Evolutionary conservation across 2,113 vertebrate genomes (phyloP), one percentile per base, ranked within the genome.

Genomic region (Gymnarchus niloticus): DNA sequence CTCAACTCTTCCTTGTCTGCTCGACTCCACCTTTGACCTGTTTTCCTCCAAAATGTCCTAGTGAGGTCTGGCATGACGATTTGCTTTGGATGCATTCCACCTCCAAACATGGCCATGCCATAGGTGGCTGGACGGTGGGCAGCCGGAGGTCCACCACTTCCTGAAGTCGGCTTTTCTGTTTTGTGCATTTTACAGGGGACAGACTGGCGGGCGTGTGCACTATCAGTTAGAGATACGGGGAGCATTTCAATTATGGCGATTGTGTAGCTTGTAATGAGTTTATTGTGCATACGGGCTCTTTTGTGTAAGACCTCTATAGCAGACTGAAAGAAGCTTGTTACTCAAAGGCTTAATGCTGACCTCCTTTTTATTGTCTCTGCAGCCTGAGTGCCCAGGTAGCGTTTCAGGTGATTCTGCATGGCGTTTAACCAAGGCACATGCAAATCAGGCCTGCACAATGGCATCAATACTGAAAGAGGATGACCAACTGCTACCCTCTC

Each of bases 61-160:
- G n/a, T n/a, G n/a, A n/a, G n/a, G n/a, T n/a, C 52, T 23, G 8
- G 84, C 56, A 84, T 12, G 0, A 81, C 56, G 49, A 56, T 83
- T 65, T 33, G 52, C 54, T 85, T 52, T 57, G 10, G 23, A 3
- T 81, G 56, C 87, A 87, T 90, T 90, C 89, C 89, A 87, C 88
- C 85, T 17, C 88, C 88, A 89, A 90, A 89, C 83, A 89, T 85
- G 88, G 88, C 86, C 87, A 77, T 33, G 78, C 7, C 33, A 57
- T 12, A n/a, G n/a, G n/a, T n/a, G n/a, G n/a, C n/a, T n/a, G 51
- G 69, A 76, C n/a, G 69, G 49, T 77, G 56, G 19, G 51, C 57
- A 25, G 37, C 19, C 23, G 49, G 41, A 85, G 46, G 56, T 28
- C 33, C 65, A 41, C 14, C 65, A 69, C 14, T 33, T 69, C 65